These are phyloP conservation scores for Lampris incognitus DNA, from an alignment of 2,113 vertebrate species.

Conservation along the genomic window DNA sequence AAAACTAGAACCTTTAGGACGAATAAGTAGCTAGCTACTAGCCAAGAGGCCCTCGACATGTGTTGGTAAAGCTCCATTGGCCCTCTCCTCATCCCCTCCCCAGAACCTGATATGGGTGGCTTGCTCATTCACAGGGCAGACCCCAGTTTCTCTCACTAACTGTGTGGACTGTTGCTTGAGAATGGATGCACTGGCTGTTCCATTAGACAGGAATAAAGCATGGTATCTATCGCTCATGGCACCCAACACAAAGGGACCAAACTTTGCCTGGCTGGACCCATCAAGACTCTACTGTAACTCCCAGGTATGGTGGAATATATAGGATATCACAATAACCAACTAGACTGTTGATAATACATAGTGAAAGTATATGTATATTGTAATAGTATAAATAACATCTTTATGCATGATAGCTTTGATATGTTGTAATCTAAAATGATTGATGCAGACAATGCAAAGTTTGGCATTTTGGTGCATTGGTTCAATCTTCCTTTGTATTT, in stretches of 20 bases:
- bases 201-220: constrained; percentile 71
- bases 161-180: constrained; percentile 13
- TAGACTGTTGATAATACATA: neutral
- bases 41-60: too few species aligned
- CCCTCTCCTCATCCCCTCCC: constrained; percentile 17
- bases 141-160: constrained; percentile 12
- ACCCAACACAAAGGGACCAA: constrained; percentile 86
- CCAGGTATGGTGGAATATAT: constrained; percentile 76
- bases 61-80: neutral
- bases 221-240: constrained; percentile 91
- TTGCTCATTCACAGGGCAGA: constrained; percentile 34
- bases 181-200: constrained; percentile 79
- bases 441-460: too few species aligned
- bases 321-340: neutral
- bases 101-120: constrained; percentile 45
- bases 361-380: too few species aligned
- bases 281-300: constrained; percentile 90
- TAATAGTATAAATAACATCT: too few species aligned
- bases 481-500: neutral
- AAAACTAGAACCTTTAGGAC: neutral
- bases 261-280: constrained; percentile 89
- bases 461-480: too few species aligned
- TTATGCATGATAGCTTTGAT: too few species aligned
- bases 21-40: neutral
- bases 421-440: too few species aligned